Evolutionary conservation across 2,113 vertebrate genomes (phyloP).

Genomic region (Crocuta crocuta): DNA sequence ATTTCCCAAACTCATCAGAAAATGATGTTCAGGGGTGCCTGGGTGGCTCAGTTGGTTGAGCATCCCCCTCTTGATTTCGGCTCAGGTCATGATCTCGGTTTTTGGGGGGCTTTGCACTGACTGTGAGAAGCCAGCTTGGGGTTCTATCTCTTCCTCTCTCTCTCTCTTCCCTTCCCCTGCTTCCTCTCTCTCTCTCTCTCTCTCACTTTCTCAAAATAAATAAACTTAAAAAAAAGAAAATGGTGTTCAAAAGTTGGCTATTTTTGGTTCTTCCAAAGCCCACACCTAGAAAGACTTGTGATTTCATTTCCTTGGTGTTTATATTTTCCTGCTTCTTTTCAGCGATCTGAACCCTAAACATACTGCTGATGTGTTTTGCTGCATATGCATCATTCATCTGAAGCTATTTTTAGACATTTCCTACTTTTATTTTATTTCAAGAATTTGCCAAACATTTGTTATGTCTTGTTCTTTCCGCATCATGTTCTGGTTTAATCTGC

Average conservation of each 20-base stretch:
- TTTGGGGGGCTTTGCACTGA: too few species aligned
- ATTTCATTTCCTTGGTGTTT: constrained; percentile 57
- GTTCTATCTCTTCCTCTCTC: too few species aligned
- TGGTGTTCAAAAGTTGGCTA: constrained; percentile 29
- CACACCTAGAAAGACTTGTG: constrained; percentile 64
- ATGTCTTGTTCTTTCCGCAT: constrained; percentile 47
- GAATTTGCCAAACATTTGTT: constrained; percentile 70
- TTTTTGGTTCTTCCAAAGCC: constrained; percentile 28
- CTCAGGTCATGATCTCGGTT: too few species aligned
- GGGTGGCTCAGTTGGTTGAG: too few species aligned
- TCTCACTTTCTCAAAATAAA: too few species aligned
- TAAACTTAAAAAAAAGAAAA: too few species aligned
- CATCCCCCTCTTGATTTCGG: too few species aligned
- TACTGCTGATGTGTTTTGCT: constrained; percentile 62
- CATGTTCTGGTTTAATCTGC: constrained; percentile 66
- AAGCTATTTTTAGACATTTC: constrained; percentile 64
- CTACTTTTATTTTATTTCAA: constrained; percentile 69
- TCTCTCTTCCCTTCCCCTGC: too few species aligned
- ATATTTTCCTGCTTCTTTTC: constrained; percentile 54
- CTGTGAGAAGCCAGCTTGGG: too few species aligned
- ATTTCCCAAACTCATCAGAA: constrained; percentile 58
- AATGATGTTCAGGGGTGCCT: background rate
- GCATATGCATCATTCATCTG: constrained; percentile 60
- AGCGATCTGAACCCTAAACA: constrained; percentile 60
- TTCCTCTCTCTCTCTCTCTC: too few species aligned